A percentile compares a stretch with the other conserved stretches of the same genome.
Evolutionary conservation across 1,140 invertebrate species (phyloP).

Genomic region (Zaprionus lachaisei): DNA sequence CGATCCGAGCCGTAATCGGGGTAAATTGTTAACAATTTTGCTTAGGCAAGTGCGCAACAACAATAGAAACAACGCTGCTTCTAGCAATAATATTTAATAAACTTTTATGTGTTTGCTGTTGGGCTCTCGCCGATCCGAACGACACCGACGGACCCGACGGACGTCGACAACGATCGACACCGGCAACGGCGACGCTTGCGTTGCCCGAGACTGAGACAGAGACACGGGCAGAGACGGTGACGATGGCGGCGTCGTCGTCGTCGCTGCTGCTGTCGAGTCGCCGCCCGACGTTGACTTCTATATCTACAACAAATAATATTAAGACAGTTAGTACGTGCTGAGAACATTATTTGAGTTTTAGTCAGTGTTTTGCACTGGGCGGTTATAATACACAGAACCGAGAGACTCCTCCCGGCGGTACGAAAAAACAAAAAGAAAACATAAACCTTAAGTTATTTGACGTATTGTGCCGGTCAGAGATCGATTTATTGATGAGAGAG

Average conservation of each 20-base stretch:
- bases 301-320: slow-evolving; percentile 84
- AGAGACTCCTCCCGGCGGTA: slow-evolving; percentile 36
- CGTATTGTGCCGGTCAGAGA: slow-evolving; percentile 31
- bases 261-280: slow-evolving; percentile 21
- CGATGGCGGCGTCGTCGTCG: slow-evolving; percentile 4
- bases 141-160: slow-evolving; percentile 21
- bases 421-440: background rate
- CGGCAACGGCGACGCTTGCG: slow-evolving; percentile 26
- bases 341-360: slow-evolving; percentile 84
- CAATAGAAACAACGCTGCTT: slow-evolving; percentile 36
- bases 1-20: slow-evolving; percentile 48
- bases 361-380: slow-evolving; percentile 82
- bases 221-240: slow-evolving; percentile 11
- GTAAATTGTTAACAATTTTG: slow-evolving; percentile 77
- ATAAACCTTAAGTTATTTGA: background rate
- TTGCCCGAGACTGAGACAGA: slow-evolving; percentile 32
- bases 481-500: slow-evolving; percentile 19
- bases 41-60: slow-evolving; percentile 68
- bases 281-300: slow-evolving; percentile 69
- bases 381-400: slow-evolving; percentile 75
- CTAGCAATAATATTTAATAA: slow-evolving; percentile 78
- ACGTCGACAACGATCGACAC: slow-evolving; percentile 42
- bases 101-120: slow-evolving; percentile 60
- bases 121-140: slow-evolving; percentile 47
- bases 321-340: slow-evolving; percentile 84